A percentile compares a stretch with the other conserved stretches of the same genome.
Evolutionary conservation across 2,797 vertebrate species (phyloP).

Genomic region (Rhinoraja longicauda): DNA sequence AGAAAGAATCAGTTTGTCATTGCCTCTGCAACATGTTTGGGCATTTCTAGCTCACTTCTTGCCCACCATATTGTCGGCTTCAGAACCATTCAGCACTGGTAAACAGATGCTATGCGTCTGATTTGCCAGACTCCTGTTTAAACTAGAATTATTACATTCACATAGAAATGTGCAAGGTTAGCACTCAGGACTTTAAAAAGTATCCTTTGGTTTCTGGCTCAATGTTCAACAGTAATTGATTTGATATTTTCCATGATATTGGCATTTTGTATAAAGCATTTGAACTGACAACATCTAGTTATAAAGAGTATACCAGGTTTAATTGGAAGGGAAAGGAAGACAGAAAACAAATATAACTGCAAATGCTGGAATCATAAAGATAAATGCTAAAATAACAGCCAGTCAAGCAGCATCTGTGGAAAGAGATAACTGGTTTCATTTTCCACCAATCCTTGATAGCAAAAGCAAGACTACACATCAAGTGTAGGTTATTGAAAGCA

Average conservation of each 20-base stretch:
- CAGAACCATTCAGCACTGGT: not conserved
- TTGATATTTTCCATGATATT: not conserved
- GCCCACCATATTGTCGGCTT: not conserved
- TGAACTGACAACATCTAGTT: not conserved
- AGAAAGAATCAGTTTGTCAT: not conserved
- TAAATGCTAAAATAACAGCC: no score
- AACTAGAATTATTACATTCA: not conserved
- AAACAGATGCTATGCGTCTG: not conserved
- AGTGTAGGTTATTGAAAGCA: not conserved
- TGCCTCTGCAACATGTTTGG: no score
- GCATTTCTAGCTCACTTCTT: no score
- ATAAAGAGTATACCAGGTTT: not conserved
- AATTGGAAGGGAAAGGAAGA: not conserved
- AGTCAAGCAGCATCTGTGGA: no score
- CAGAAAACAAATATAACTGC: no score
- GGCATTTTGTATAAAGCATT: not conserved
- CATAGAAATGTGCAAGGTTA: not conserved
- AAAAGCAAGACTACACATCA: not conserved
- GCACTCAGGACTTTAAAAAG: not conserved
- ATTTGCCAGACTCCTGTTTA: not conserved
- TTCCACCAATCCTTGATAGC: not conserved
- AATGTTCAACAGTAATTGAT: not conserved
- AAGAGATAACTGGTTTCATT: no score
- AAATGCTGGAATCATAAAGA: not conserved
- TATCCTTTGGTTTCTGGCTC: not conserved